Evolutionary conservation across 2,888 invertebrate species (phyloP), one percentile per base, ranked within the genome.

Genomic region (Hymenopus coronatus): DNA sequence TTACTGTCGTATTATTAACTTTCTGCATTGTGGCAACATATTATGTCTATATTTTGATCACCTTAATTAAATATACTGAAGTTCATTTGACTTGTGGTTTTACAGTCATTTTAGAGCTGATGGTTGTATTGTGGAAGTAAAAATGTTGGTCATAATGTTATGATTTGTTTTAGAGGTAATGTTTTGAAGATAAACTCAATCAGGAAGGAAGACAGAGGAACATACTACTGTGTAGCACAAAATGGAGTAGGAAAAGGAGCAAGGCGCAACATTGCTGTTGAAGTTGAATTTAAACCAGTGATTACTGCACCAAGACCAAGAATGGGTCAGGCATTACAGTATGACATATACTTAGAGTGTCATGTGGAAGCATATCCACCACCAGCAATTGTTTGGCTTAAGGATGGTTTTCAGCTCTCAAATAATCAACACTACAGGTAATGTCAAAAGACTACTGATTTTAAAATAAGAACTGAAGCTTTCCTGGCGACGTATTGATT

Each of bases 311-410:
- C 97, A 0, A 94, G 97, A 28, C 98, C 98, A 0, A 94, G 98
- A 30, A 93, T 98, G 70, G 98, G 98, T 20, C 96, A 97, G 94
- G 98, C 98, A 0, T 93, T 98, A 15, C 98, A 98, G 92, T 98
- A 98, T 92, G 98, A 98, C 91, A 98, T 98, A 96, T 98, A 98
- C 92, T 93, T 99, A 90, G 98, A 98, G 92, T 99, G 99, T 92
- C 98, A 98, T 93, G 97, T 98, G 25, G 98, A 98, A 92, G 98
- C 98, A 0, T 98, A 98, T 93, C 99, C 99, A 0, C 98, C 98
- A 4, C 98, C 99, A 0, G 97, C 97, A 1, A 98, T 99, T 90
- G 95, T 96, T 0, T 99, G 99, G 99, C 94, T 97, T 7, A 98
- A 98, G 93, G 94, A 94, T 91, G 98, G 98, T 88, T 94, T 96